Evolutionary conservation across 2,888 invertebrate species (phyloP).

Genomic region (Rhagium mordax): DNA sequence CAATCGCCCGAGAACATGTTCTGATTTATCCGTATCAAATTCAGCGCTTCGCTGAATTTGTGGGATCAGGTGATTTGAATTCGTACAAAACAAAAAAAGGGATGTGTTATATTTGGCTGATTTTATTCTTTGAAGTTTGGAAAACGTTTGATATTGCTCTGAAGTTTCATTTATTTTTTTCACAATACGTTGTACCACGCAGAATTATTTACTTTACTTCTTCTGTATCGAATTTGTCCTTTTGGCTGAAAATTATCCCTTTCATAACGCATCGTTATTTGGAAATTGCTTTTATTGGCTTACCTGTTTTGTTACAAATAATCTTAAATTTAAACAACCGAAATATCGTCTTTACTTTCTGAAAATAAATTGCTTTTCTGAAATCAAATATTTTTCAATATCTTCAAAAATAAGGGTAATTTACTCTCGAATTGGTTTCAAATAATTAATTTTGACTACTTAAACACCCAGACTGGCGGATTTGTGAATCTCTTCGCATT

Average conservation of each 20-base stretch:
- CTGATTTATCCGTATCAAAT: slow-evolving; percentile 66
- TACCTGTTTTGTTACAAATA: too few species aligned
- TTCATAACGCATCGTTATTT: background rate
- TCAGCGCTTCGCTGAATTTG: slow-evolving; percentile 63
- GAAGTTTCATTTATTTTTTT: slow-evolving; percentile 29
- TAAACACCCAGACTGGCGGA: too few species aligned
- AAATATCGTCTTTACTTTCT: too few species aligned
- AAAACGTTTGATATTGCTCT: slow-evolving; percentile 38
- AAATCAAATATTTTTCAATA: too few species aligned
- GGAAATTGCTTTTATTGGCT: too few species aligned
- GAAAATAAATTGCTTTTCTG: too few species aligned
- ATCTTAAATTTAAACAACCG: too few species aligned
- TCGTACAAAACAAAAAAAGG: slow-evolving; percentile 55
- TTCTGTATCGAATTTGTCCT: slow-evolving; percentile 7
- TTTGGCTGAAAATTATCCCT: background rate
- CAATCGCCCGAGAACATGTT: slow-evolving; percentile 54
- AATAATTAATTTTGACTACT: too few species aligned
- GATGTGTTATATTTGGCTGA: slow-evolving; percentile 47
- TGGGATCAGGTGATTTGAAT: slow-evolving; percentile 65
- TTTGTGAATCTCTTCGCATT: too few species aligned
- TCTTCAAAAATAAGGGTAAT: too few species aligned
- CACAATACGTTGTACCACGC: slow-evolving; percentile 1
- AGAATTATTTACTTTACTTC: slow-evolving; percentile 3
- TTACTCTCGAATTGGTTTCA: too few species aligned
- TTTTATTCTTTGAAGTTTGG: slow-evolving; percentile 57